Base-by-base conservation (phyloP, 2,888 invertebrate species). In the Metalampra italica region DNA sequence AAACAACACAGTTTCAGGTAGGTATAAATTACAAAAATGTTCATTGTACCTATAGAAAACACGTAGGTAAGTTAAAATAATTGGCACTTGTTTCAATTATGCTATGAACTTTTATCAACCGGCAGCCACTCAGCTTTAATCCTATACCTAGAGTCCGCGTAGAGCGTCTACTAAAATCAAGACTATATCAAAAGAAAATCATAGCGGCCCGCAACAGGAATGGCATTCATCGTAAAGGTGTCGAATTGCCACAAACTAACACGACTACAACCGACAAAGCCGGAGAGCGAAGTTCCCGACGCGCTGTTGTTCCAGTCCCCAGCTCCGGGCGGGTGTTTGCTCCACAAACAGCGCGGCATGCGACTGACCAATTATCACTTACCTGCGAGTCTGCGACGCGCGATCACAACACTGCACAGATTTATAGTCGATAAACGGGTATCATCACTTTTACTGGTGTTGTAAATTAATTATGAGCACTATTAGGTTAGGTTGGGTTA, bases 361-460 rank as follows among this genome's bases (percentile, higher is more conserved):
- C 76, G 77, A 78, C 74, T 75, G 74, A 80, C 69, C 84, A 88
- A 88, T 88, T 87, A 88, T 80, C 88, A 88, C 89, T 88, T 84
- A 89, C 89, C 89, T 87, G 87, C 68, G 82, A 88, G 82, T 88
- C 88, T 87, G 87, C 68, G 82, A 88, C 83, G 80, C 77, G 82
- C 78, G 83, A 85, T 78, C 86, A 84, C 85, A 78, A 78, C 83
- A 85, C 85, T 76, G 74, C 79, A 82, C 84, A 82, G 84, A 82
- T 88, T 53, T 85, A 87, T 82, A 75, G 88, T 82, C 83, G 81
- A 86, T 86, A 84, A 87, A 86, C 84, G 79, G 69, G 79, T 83
- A 85, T 85, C 82, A 88, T 89, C 88, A 89, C 88, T 85, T 82
- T 84, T 82, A 86, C 80, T 84, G 75, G 70, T 75, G 83, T 80